phyloP scores from a whole-genome alignment of 2,888 invertebrate genomes.

The Caenorhabditis uteleia region DNA sequence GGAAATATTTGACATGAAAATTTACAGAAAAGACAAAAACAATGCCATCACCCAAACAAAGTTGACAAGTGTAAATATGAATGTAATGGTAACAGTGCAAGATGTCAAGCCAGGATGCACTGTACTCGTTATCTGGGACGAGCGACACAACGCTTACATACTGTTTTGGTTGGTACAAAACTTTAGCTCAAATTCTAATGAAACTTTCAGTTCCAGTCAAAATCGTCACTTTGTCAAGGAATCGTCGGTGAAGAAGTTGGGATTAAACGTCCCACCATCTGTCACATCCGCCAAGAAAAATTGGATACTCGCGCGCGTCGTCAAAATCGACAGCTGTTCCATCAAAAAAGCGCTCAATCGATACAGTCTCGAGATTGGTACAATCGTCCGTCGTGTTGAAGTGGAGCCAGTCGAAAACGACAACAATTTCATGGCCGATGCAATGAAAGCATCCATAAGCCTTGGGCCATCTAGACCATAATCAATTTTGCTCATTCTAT shows the following conservation, averaged over 20 bases:
- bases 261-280: slow-evolving; percentile 25
- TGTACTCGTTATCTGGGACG: slow-evolving; percentile 64
- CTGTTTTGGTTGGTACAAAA: slow-evolving; percentile 55
- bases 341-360: slow-evolving; percentile 64
- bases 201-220: slow-evolving; percentile 50
- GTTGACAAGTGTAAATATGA: slow-evolving; percentile 25
- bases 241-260: slow-evolving; percentile 55
- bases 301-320: slow-evolving; percentile 60
- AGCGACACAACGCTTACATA: slow-evolving; percentile 57
- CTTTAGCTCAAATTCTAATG: neutral
- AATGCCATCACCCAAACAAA: slow-evolving; percentile 28
- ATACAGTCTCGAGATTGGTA: slow-evolving; percentile 62
- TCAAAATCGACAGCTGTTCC: slow-evolving; percentile 61
- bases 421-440: neutral
- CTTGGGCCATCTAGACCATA: too few species aligned
- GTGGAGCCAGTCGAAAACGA: slow-evolving; percentile 41
- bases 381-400: slow-evolving; percentile 66
- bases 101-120: slow-evolving; percentile 60
- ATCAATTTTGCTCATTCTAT: too few species aligned
- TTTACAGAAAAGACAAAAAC: neutral
- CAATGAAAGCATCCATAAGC: too few species aligned
- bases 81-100: slow-evolving; percentile 44
- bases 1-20: neutral
- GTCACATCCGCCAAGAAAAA: slow-evolving; percentile 40
- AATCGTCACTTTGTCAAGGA: slow-evolving; percentile 64